phyloP scores from a whole-genome alignment of 2,888 invertebrate genomes.

The Graphium colonna region DNA sequence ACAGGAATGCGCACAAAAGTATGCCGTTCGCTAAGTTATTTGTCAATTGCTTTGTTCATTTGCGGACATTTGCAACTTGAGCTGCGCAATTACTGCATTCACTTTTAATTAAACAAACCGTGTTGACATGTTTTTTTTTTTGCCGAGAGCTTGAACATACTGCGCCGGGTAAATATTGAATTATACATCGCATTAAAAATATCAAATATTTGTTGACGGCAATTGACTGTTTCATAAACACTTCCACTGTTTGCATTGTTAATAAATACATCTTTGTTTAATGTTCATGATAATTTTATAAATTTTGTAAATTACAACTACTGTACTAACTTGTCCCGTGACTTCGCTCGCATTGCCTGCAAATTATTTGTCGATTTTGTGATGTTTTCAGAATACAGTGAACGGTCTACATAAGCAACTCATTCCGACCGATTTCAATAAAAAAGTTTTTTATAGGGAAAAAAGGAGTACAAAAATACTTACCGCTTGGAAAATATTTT shows the following conservation, averaged over 20 bases:
- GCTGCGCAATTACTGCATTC: constrained; percentile 13
- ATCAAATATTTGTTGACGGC: background rate
- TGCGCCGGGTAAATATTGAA: background rate
- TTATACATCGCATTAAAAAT: background rate
- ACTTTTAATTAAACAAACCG: constrained; percentile 5
- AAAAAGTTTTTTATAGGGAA: no score
- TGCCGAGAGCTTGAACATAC: background rate
- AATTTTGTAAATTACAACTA: no score
- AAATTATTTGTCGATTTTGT: no score
- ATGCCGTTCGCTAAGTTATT: background rate
- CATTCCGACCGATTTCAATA: no score
- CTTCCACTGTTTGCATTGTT: background rate
- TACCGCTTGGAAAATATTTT: no score
- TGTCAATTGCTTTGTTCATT: constrained; percentile 18
- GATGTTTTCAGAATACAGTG: no score
- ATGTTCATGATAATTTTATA: no score
- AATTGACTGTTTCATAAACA: background rate
- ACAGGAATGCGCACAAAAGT: background rate
- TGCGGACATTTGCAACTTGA: constrained; percentile 1
- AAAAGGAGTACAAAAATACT: no score
- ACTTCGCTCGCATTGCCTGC: no score
- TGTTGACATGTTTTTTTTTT: constrained; percentile 13
- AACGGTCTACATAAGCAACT: no score
- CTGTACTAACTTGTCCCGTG: no score
- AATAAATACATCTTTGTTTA: background rate